A percentile compares a stretch with the other conserved stretches of the same genome.
Evolutionary conservation across 1,140 invertebrate genomes (phyloP).

Genomic region (Ylistrum balloti): DNA sequence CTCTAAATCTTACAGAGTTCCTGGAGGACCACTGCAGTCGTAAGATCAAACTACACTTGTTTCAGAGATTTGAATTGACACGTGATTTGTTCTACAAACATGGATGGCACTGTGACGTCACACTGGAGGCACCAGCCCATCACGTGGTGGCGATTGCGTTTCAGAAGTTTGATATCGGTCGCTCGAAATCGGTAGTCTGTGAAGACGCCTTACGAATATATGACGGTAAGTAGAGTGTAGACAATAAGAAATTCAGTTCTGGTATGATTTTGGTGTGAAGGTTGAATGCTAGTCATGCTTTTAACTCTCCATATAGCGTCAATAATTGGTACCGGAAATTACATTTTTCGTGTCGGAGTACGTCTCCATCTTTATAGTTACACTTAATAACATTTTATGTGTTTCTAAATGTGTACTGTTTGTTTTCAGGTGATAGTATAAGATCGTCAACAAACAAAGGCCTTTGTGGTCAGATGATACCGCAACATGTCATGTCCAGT

Average conservation of each 20-base stretch:
- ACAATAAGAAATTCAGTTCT: background rate
- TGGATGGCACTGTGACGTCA: conserved; percentile 52
- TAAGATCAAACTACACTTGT: conserved; percentile 36
- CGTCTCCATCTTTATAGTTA: background rate
- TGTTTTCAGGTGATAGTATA: conserved; percentile 43
- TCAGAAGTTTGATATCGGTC: conserved; percentile 52
- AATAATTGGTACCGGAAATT: no score
- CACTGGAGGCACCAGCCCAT: conserved; percentile 42
- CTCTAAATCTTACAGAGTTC: conserved; percentile 51
- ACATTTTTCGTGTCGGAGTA: background rate
- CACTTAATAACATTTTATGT: no score
- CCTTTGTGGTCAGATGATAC: conserved; percentile 50
- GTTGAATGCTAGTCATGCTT: no score
- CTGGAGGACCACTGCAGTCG: conserved; percentile 54
- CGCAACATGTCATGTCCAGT: conserved; percentile 38
- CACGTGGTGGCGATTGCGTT: conserved; percentile 53
- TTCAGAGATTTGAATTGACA: conserved; percentile 42
- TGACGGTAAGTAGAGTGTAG: conserved; percentile 41
- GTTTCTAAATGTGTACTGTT: background rate
- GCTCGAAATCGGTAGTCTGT: conserved; percentile 47
- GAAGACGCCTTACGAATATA: conserved; percentile 48
- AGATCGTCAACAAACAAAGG: conserved; percentile 43
- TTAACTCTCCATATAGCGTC: no score
- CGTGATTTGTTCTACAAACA: conserved; percentile 47
- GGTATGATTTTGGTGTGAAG: no score